Evolutionary conservation across 2,888 invertebrate genomes (phyloP).

Genomic region (Orthosia gothica): DNA sequence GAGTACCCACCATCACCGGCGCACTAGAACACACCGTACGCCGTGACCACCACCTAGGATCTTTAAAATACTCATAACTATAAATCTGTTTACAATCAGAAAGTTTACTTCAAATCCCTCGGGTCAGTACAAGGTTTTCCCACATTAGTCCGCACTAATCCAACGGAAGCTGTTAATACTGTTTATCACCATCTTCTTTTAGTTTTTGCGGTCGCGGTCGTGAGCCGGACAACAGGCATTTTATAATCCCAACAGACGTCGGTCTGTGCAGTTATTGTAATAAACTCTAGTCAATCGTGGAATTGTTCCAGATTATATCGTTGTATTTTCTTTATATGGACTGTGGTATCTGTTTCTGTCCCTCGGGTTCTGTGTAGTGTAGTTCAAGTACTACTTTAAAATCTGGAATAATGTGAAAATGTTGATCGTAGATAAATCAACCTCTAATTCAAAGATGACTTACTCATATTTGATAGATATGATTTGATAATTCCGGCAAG

Average conservation of each 20-base stretch:
- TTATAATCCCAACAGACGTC: conserved; percentile 43
- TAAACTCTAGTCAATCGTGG: conserved; percentile 25
- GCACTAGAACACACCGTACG: too few relatives aligned
- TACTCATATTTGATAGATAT: too few relatives aligned
- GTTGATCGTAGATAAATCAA: too few relatives aligned
- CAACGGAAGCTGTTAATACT: conserved; percentile 46
- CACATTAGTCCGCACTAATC: conserved; percentile 52
- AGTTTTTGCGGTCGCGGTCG: conserved; percentile 49
- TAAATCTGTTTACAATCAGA: conserved; percentile 16
- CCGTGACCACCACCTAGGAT: background rate
- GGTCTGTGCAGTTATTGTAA: conserved; percentile 31
- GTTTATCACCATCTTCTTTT: conserved; percentile 51
- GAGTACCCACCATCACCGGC: too few relatives aligned
- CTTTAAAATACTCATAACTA: background rate
- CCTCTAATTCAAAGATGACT: too few relatives aligned
- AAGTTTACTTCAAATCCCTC: conserved; percentile 30
- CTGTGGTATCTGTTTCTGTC: background rate
- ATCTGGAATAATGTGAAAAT: background rate
- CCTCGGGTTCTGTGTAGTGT: background rate
- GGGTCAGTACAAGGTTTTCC: conserved; percentile 26
- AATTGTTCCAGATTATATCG: conserved; percentile 1
- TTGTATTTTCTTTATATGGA: background rate
- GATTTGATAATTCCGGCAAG: too few relatives aligned
- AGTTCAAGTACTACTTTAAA: background rate
- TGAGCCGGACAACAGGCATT: conserved; percentile 26